Conservation (phyloP, 2,113 vertebrate species). For the Tringa solitaria region DNA sequence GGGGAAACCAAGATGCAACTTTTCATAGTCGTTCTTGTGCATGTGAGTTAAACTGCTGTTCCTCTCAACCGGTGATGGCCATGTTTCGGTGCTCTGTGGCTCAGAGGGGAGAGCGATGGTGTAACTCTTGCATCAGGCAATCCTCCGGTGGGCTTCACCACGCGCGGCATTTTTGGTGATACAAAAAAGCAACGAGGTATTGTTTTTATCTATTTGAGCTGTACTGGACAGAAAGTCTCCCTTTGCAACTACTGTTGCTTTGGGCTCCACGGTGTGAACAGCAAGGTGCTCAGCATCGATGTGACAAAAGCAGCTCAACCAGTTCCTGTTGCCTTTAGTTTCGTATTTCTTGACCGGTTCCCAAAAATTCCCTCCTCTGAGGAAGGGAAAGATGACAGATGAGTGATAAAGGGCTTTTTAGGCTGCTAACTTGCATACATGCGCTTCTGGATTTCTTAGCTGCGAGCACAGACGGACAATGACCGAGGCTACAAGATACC, state of each 20-base stretch:
- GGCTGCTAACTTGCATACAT: neutral
- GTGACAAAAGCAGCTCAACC: neutral
- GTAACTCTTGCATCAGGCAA: neutral
- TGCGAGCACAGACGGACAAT: neutral
- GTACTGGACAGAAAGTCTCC: neutral
- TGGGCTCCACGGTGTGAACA: neutral
- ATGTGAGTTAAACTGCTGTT: neutral
- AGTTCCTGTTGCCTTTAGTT: neutral
- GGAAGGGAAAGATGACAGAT: neutral
- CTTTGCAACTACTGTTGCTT: neutral
- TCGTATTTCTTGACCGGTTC: neutral
- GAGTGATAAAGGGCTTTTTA: neutral
- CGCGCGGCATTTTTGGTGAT: neutral
- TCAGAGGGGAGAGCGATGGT: neutral
- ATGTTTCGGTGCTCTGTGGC: neutral
- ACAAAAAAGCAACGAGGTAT: neutral
- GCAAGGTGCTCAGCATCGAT: neutral
- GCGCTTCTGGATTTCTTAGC: neutral
- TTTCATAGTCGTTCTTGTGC: neutral
- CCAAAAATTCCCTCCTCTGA: slow-evolving; percentile 11
- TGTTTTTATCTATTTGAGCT: neutral
- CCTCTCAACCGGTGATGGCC: neutral
- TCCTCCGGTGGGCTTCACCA: neutral
- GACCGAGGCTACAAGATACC: slow-evolving; percentile 5
- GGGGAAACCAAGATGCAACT: neutral